Base-by-base conservation (phyloP, 2,797 vertebrate genomes). In the Sus cebifrons region DNA sequence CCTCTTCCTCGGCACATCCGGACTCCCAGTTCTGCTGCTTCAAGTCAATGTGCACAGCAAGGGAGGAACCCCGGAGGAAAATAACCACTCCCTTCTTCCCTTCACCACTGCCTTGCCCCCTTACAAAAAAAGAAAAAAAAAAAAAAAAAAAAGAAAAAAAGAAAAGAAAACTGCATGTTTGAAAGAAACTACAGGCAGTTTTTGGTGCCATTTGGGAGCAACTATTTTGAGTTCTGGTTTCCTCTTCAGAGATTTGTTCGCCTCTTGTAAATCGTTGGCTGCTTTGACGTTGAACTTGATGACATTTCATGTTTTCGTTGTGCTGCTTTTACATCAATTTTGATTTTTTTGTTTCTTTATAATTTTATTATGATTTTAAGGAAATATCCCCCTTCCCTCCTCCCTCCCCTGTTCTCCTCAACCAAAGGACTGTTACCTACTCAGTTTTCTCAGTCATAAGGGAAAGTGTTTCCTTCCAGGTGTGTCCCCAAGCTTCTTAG, bases 281-380 rank as follows among this genome's bases (percentile, higher is more conserved):
- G 98, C 97, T 98, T 98, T 98, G 97, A 97, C 96, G 96, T 98
- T 98, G 98, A 95, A 98, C 97, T 97, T 93, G 97, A 97, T 98
- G 94, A 97, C 98, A 98, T 98, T 98, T 95, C 98, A 98, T 98
- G 97, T 98, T 98, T 98, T 97, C 3, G 95, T 98, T 98, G 96
- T 97, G 97, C 98, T 97, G 97, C 97, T 98, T 97, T 98, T 95
- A 97, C 98, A 98, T 98, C 97, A 94, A 54, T 98, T 98, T 97
- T 98, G 92, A 86, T 95, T 98, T 98, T 96, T 97, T 89, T 86
- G 96, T 98, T 98, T 97, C 95, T 96, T 98, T 98, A 97, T 97
- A 96, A 87, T 97, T 98, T 98, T 93, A 75, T 96, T 97, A 95
- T 96, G 79, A 95, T 97, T 98, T 97, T 96, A 94, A 95, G 94